phyloP scores from a whole-genome alignment of 2,888 invertebrate genomes.

The Troides aeacus region DNA sequence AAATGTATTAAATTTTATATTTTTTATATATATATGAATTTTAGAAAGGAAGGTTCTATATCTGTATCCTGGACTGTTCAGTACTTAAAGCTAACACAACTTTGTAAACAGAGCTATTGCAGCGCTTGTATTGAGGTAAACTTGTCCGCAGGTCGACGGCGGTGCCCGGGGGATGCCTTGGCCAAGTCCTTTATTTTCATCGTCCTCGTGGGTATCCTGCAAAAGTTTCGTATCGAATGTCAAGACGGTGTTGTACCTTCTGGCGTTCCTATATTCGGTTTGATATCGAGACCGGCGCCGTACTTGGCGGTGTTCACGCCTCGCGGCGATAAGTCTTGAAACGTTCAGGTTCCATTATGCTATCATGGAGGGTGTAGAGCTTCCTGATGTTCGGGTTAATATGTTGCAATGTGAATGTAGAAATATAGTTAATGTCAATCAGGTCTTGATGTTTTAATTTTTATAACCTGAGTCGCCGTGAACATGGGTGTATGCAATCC shows the following conservation, averaged over 20 bases:
- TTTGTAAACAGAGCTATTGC: background rate
- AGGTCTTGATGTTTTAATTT: no score
- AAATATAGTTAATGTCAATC: background rate
- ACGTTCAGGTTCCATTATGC: no score
- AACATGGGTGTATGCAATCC: no score
- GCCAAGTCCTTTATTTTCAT: constrained; percentile 82
- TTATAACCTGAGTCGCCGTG: no score
- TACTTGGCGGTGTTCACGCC: constrained; percentile 54
- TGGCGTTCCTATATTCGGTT: constrained; percentile 52
- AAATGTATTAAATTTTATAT: no score
- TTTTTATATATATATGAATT: no score
- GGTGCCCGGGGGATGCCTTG: constrained; percentile 83
- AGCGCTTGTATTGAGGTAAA: background rate
- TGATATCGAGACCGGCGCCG: constrained; percentile 56
- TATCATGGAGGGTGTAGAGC: no score
- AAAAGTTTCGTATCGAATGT: constrained; percentile 66
- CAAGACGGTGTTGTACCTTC: constrained; percentile 56
- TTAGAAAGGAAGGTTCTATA: no score
- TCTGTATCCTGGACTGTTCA: no score
- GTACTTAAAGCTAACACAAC: background rate
- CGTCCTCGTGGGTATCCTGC: constrained; percentile 79
- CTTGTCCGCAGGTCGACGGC: constrained; percentile 77
- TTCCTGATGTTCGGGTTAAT: background rate
- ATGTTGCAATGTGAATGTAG: background rate
- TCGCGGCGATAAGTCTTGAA: constrained; percentile 34